phyloP scores from a whole-genome alignment of 2,113 vertebrate genomes.

The Puntigrus tetrazona region DNA sequence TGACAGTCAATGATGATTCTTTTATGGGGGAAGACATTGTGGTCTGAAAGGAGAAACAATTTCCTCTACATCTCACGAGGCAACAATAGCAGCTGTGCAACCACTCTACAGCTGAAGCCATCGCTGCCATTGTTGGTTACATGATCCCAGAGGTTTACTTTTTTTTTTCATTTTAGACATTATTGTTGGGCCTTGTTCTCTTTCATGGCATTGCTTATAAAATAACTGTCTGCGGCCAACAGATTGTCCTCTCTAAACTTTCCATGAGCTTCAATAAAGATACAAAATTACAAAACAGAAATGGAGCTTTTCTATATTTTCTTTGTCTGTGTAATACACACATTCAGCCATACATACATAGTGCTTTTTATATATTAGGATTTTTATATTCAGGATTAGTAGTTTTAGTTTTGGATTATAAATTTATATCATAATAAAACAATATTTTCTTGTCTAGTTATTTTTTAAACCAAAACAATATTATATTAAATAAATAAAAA shows the following conservation, averaged over 20 bases:
- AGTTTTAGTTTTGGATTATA: no score
- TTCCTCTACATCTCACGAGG: slow-evolving; percentile 61
- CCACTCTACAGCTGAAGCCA: slow-evolving; percentile 33
- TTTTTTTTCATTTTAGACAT: slow-evolving; percentile 35
- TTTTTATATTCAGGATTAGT: not conserved
- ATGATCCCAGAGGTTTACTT: slow-evolving; percentile 60
- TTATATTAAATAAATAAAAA: no score
- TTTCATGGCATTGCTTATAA: slow-evolving; percentile 31
- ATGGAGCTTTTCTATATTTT: not conserved
- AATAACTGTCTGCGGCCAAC: slow-evolving; percentile 26
- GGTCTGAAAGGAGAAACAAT: slow-evolving; percentile 62
- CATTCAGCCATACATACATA: not conserved
- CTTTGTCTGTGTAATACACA: not conserved
- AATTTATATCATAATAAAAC: no score
- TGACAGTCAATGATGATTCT: slow-evolving; percentile 55
- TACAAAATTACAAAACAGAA: not conserved
- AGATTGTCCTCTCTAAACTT: not conserved
- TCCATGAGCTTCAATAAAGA: not conserved
- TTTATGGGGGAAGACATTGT: slow-evolving; percentile 63
- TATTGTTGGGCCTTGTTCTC: slow-evolving; percentile 45
- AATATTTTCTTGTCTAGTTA: not conserved
- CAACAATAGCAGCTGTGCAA: slow-evolving; percentile 58
- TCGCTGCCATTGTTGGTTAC: slow-evolving; percentile 61
- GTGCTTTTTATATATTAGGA: not conserved
- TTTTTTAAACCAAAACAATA: not conserved